Base-by-base conservation (phyloP, 1,140 invertebrate genomes). In the Dryas iulia region DNA sequence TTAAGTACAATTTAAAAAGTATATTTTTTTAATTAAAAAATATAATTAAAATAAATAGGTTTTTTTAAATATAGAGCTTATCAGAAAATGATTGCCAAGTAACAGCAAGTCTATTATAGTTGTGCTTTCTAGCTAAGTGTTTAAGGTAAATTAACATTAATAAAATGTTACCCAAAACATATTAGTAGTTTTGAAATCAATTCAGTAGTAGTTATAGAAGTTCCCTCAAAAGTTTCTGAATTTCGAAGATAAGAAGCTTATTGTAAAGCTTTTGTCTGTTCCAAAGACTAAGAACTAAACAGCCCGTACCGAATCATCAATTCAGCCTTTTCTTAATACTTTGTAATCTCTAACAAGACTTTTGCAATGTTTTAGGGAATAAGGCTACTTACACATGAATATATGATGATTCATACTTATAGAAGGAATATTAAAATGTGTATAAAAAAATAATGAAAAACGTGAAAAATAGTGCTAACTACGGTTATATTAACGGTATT, bases 251-350 rank as follows among this genome's bases (percentile, higher is more conserved):
- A 59, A 59, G 57, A 31, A 33, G 14, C 57, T 31, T 31, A 31
- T 28, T 31, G 23, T 12, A 28, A 58, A 58, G 56, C 56, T 58
- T 58, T 39, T 39, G 12, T 39, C 33, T 39, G 33, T 14, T 39
- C 33, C n/a, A 39, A 39, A 47, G 39, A 26, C 14, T 31, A 18
- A 33, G 24, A 28, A 31, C 28, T 18, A 59, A 59, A 59, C 57
- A 28, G 57, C 28, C 56, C 24, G 24, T 14, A 18, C 23, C 57
- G 39, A 47, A 59, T 11, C 24, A 59, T 31, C 26, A 23, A 31
- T 30, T 59, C 18, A 59, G 26, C 11, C 14, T 59, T 59, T 59
- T 31, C 57, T 14, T 59, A 59, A 59, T 59, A 31, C 24, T 59
- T 59, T 31, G 24, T 31, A 57, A 57, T 53, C 62, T 65, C 31